Evolutionary conservation across 1,140 invertebrate species (phyloP), one percentile per base, ranked within the genome.

Genomic region (Delia radicum): DNA sequence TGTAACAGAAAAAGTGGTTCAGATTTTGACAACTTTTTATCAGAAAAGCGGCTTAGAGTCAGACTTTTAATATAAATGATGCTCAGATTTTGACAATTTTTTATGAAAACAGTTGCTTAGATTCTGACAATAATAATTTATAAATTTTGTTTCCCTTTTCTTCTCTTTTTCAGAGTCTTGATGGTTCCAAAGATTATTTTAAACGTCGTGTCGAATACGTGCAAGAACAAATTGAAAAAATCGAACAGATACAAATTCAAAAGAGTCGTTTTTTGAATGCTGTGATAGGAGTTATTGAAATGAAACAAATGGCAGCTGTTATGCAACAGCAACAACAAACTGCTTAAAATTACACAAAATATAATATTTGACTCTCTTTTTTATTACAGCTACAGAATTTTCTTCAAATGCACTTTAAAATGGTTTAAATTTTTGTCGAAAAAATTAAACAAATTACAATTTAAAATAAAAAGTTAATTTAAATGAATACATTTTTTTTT

Each of bases 151-250:
- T 37, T 69, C 18, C 18, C 6, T 33, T 73, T 75, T 76, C 79
- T 74, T 73, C 78, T 76, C 81, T 77, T n/a, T 90, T 88, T 65
- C 83, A 95, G 91, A 91, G 92, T 82, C 89, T 95, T 76, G 89
- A 90, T 28, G 91, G 92, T 77, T 95, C 94, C 0, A 94, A 95
- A 85, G 93, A 97, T 81, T 98, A 98, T 82, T 98, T 98, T 83
- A 94, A 94, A 87, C 90, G 96, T 75, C 96, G 96, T 90, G 92
- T 96, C 0, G 91, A 93, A 77, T 98, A 94, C 90, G 91, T 98
- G 0, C 94, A 94, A 2, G 93, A 96, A 85, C 95, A 98, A 89
- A 97, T 98, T 88, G 95, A 98, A 85, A 96, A 96, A 88, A 93
- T 98, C 78, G 95, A 97, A 87, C 88, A 89, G 69, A 87, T 97